Conservation (phyloP, 2,888 invertebrate genomes). For the Synanthedon vespiformis region DNA sequence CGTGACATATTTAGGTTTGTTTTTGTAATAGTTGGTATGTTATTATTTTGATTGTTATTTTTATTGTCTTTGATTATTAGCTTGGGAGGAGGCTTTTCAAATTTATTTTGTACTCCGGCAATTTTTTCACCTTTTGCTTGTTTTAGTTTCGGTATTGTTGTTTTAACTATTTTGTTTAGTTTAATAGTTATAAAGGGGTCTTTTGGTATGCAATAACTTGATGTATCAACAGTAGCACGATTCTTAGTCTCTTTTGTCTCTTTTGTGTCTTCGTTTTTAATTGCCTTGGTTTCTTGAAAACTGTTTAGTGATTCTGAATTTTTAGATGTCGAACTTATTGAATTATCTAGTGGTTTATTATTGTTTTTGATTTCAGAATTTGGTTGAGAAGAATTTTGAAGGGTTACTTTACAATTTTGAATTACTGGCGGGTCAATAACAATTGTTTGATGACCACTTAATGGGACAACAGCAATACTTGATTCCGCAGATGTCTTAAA, state of each 20-base stretch:
- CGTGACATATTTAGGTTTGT: constrained; percentile 65
- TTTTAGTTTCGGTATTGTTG: constrained; percentile 52
- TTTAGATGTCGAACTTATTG: constrained; percentile 2
- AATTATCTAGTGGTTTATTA: background rate
- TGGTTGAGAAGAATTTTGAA: constrained; percentile 8
- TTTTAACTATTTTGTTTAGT: constrained; percentile 58
- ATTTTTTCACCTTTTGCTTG: constrained; percentile 46
- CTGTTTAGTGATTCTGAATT: constrained; percentile 10
- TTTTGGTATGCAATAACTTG: constrained; percentile 40
- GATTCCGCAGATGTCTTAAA: constrained; percentile 61
- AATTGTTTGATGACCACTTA: constrained; percentile 68
- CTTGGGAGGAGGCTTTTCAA: constrained; percentile 52
- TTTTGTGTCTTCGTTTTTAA: constrained; percentile 15
- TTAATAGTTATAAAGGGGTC: constrained; percentile 62
- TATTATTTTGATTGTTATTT: constrained; percentile 14
- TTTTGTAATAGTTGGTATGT: constrained; percentile 24
- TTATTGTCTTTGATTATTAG: constrained; percentile 53
- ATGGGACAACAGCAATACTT: constrained; percentile 57
- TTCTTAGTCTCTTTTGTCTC: constrained; percentile 19
- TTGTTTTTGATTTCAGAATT: constrained; percentile 6
- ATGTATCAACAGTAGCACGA: constrained; percentile 28
- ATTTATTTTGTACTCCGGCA: constrained; percentile 37
- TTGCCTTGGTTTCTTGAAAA: constrained; percentile 7
- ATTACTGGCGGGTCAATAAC: constrained; percentile 57
- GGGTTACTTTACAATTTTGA: constrained; percentile 20